phyloP scores from a whole-genome alignment of 53 echinoderm and acorn worm species.

The Patiria pectinifera region DNA sequence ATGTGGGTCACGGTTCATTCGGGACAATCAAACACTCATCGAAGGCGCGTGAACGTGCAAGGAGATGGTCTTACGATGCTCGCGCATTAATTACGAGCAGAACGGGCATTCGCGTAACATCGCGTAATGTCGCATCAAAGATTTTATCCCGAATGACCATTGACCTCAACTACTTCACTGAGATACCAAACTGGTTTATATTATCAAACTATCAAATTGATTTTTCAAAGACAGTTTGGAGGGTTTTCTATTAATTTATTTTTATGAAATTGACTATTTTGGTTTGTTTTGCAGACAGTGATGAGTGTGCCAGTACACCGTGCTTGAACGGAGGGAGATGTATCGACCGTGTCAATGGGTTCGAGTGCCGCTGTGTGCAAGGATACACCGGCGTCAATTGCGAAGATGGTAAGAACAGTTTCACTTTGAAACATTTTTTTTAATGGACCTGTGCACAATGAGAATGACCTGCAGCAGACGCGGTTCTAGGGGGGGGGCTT shows the following conservation, averaged over 20 bases:
- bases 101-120: too few relatives aligned
- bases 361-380: constrained; percentile 3
- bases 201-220: not conserved
- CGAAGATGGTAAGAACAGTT: constrained; percentile 20
- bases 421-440: not conserved
- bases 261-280: not conserved
- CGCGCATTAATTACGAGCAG: too few relatives aligned
- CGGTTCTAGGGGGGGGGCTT: too few relatives aligned
- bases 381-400: constrained; percentile 29
- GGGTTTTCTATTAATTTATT: not conserved
- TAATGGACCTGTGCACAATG: not conserved
- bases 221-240: not conserved
- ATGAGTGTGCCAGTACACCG: constrained; percentile 24
- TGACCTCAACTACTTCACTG: too few relatives aligned
- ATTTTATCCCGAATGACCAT: too few relatives aligned
- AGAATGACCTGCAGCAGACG: not conserved
- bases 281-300: not conserved
- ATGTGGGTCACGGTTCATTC: too few relatives aligned
- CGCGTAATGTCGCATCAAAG: too few relatives aligned
- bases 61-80: too few relatives aligned
- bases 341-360: constrained; percentile 1
- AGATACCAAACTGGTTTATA: not conserved
- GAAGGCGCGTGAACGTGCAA: too few relatives aligned
- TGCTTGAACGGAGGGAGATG: constrained; percentile 13
- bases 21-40: too few relatives aligned